These are phyloP conservation scores for Typhlomys cinereus DNA, from an alignment of 2,113 vertebrate species.

Conservation along the genomic window DNA sequence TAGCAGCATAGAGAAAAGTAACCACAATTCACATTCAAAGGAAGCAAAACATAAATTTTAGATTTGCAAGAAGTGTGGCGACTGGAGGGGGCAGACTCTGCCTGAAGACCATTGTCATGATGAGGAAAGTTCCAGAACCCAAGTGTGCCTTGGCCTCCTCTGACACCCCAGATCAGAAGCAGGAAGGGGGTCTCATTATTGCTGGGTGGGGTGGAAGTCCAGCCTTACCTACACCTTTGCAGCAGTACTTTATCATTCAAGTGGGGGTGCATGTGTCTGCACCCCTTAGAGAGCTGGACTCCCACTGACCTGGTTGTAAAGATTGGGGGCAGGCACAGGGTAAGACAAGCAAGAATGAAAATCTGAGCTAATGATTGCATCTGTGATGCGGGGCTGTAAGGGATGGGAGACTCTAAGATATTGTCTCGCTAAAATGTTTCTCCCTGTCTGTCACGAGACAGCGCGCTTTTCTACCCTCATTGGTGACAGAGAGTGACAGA, in stretches of 20 bases:
- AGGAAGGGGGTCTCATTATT: not conserved
- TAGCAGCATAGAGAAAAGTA: too few species aligned
- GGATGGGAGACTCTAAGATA: too few species aligned
- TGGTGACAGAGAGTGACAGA: too few species aligned
- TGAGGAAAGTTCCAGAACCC: not conserved
- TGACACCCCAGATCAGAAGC: not conserved
- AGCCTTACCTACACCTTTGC: not conserved
- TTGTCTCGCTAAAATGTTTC: too few species aligned
- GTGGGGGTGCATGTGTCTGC: not conserved
- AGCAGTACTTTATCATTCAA: not conserved
- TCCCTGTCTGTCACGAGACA: too few species aligned
- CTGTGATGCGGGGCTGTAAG: too few species aligned
- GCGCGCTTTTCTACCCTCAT: too few species aligned
- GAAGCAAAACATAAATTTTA: conserved; percentile 21
- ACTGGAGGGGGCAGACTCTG: not conserved
- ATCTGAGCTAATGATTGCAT: too few species aligned
- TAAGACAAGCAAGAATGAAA: too few species aligned
- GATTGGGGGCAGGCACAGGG: too few species aligned
- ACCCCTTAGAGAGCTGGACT: not conserved
- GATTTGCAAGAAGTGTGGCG: not conserved
- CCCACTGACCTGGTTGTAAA: not conserved
- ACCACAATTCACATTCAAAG: too few species aligned
- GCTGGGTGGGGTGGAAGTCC: not conserved
- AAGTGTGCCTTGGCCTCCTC: not conserved
- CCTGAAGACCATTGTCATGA: not conserved